These are phyloP conservation scores for Thymallus thymallus DNA, from an alignment of 2,113 vertebrate genomes.

Conservation along the genomic window DNA sequence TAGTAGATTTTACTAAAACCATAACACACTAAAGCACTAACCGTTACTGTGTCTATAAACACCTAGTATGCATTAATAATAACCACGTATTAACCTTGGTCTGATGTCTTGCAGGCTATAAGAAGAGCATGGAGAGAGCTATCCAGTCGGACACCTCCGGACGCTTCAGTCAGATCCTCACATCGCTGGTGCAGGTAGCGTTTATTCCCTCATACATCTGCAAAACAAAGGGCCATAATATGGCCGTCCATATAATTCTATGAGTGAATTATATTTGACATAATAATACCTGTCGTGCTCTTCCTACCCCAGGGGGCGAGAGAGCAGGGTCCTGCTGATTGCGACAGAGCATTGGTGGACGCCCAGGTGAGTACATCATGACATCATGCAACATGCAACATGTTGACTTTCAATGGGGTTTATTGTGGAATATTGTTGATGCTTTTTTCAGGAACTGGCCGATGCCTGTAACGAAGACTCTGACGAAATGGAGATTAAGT, in stretches of 20 bases:
- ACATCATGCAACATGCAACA: too few relatives aligned
- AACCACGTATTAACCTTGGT: too few relatives aligned
- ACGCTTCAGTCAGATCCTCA: slow-evolving; percentile 87
- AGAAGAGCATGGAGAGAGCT: slow-evolving; percentile 85
- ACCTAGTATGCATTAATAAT: too few relatives aligned
- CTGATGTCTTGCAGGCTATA: slow-evolving; percentile 73
- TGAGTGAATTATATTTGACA: background rate
- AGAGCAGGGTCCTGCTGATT: slow-evolving; percentile 81
- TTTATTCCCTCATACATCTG: background rate
- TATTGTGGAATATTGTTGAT: background rate
- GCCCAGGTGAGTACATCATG: slow-evolving; percentile 79
- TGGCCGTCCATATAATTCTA: background rate
- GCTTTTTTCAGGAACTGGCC: slow-evolving; percentile 80
- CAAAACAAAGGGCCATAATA: background rate
- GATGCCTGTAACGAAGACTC: slow-evolving; percentile 84
- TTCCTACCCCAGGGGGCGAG: slow-evolving; percentile 80
- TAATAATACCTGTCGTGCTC: background rate
- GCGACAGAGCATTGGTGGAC: slow-evolving; percentile 77
- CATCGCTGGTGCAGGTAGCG: slow-evolving; percentile 88
- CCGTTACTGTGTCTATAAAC: too few relatives aligned
- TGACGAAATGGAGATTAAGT: slow-evolving; percentile 86
- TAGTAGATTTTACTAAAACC: background rate
- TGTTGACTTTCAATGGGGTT: too few relatives aligned
- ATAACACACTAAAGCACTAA: too few relatives aligned
- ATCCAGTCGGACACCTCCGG: slow-evolving; percentile 91